Percentiles rank a stretch among this genome's conserved stretches.
These are phyloP conservation scores for Diadegma fenestrale DNA, from an alignment of 2,888 invertebrate genomes.

Conservation along the genomic window DNA sequence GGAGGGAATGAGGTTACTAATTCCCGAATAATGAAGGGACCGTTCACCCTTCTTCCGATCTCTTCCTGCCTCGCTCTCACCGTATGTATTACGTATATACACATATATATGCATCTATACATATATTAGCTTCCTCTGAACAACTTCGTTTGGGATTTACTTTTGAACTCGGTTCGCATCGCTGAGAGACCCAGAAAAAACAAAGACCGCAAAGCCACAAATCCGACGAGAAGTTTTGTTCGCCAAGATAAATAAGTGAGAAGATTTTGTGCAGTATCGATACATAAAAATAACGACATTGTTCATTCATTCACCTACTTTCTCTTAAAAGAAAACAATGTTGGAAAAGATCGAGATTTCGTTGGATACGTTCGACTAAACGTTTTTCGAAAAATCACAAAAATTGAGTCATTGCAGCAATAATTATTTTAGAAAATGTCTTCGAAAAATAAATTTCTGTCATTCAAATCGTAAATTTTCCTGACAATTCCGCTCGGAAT, in stretches of 20 bases:
- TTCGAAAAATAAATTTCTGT: no score
- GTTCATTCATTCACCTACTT: background rate
- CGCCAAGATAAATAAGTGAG: constrained; percentile 33
- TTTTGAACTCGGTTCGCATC: constrained; percentile 51
- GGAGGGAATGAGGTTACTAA: constrained; percentile 83
- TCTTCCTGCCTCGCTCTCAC: constrained; percentile 67
- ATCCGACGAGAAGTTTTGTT: background rate
- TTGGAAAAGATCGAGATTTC: no score
- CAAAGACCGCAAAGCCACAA: constrained; percentile 7
- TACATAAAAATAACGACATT: background rate
- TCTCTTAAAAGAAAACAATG: no score
- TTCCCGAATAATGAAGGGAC: constrained; percentile 83
- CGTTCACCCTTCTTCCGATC: constrained; percentile 74
- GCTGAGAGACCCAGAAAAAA: constrained; percentile 33
- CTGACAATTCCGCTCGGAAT: no score
- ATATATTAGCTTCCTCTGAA: constrained; percentile 10
- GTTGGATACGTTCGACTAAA: no score
- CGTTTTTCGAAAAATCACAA: no score
- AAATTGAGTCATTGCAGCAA: no score
- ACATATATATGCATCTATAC: background rate
- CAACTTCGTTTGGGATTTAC: constrained; percentile 78
- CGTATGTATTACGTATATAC: background rate
- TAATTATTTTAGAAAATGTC: no score
- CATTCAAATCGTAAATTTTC: no score
- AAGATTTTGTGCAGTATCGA: constrained; percentile 10